Evolutionary conservation across 2,113 vertebrate species (phyloP), one percentile per base, ranked within the genome.

Genomic region (Oreochromis niloticus): DNA sequence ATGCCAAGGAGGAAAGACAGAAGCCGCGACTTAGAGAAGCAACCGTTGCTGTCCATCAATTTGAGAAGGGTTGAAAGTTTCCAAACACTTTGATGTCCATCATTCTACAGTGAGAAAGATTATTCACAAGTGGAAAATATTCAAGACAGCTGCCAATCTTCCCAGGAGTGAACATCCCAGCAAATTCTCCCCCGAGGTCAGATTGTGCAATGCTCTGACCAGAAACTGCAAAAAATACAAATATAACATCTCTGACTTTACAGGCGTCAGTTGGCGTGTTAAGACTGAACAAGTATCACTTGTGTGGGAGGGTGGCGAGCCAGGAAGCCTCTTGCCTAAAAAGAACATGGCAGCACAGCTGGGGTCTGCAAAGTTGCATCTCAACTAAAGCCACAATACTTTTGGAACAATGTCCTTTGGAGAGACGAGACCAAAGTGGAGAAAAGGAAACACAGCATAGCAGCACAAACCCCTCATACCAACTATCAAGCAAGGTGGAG

Each of bases 1-100:
- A 48, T 48, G 41, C 14, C 0, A 17, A 30, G 41, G 24, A 75
- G 41, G 9, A 0, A 75, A 75, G 0, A 46, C 6, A 30, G 30
- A 43, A 75, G 9, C 71, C 48, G 2, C 4, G 2, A 75, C 14
- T 48, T 30, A 5, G 14, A 75, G 14, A 75, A 75, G 24, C 9
- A 75, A 48, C 6, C 4, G 1, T 30, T 48, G 43, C 1, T 0
- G 14, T 24, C 71, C 9, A 11, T 75, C 43, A 75, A 1, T 75
- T 27, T 75, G 41, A 41, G 41, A 75, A 46, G 14, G 9, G 68
- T 11, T 48, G 24, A 17, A 68, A 68, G 14, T 73, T 73, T 73
- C 22, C 6, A 46, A 73, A 73, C 22, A 73, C 7, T 2, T 48
- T 73, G 41, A 48, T 11, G 68, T 73, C 41, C 22, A 11, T 73